Evolutionary conservation across 2,113 vertebrate genomes (phyloP).

Genomic region (Protobothrops flavoviridis): DNA sequence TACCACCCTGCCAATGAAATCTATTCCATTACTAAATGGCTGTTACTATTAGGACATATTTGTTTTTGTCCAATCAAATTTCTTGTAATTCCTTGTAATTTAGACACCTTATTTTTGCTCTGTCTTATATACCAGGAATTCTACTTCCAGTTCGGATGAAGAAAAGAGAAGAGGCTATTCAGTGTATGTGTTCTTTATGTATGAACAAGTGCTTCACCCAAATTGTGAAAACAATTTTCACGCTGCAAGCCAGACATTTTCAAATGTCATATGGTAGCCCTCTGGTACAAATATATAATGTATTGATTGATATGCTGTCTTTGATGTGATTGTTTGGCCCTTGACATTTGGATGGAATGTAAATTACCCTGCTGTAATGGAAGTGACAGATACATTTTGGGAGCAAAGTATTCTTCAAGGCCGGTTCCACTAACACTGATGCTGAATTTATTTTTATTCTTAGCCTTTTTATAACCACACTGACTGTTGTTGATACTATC

Average conservation of each 20-base stretch:
- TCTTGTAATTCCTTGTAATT: background rate
- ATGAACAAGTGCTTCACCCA: background rate
- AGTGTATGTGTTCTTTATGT: background rate
- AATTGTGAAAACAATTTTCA: background rate
- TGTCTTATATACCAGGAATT: background rate
- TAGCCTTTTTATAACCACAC: background rate
- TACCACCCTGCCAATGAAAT: background rate
- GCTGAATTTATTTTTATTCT: background rate
- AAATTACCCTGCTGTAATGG: background rate
- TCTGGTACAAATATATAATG: background rate
- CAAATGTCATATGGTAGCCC: background rate
- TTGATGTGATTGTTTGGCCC: background rate
- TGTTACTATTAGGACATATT: background rate
- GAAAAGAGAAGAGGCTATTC: background rate
- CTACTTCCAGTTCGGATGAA: background rate
- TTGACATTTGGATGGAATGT: slow-evolving; percentile 2
- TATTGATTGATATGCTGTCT: background rate
- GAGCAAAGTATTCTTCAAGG: background rate
- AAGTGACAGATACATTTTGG: background rate
- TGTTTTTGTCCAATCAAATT: background rate
- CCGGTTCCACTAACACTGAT: background rate
- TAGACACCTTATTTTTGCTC: background rate
- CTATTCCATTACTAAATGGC: background rate
- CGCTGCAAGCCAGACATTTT: background rate
- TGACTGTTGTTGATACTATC: background rate